Conservation (phyloP, 2,113 vertebrate species). For the Heterocephalus glaber region DNA sequence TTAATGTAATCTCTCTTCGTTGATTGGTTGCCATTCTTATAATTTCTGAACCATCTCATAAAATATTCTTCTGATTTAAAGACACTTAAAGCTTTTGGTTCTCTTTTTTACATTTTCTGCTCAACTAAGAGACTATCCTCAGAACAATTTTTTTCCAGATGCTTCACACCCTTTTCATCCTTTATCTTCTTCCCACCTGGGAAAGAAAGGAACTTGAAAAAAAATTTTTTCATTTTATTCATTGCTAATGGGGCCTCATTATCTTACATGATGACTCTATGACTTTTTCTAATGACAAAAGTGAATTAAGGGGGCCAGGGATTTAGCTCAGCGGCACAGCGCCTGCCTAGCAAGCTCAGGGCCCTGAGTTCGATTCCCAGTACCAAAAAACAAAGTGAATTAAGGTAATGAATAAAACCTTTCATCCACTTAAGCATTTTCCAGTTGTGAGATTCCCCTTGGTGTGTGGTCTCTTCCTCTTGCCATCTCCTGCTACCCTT, state of each 20-base stretch:
- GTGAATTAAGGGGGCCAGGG: constrained; percentile 16
- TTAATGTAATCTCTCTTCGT: constrained; percentile 8
- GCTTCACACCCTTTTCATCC: neutral
- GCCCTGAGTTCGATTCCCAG: no score
- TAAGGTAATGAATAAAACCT: constrained; percentile 55
- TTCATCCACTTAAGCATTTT: constrained; percentile 73
- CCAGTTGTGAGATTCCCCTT: constrained; percentile 87
- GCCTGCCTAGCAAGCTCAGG: no score
- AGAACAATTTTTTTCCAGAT: constrained; percentile 68
- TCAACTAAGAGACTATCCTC: constrained; percentile 64
- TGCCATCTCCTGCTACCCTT: neutral
- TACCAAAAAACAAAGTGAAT: constrained; percentile 15
- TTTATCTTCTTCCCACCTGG: constrained; percentile 31
- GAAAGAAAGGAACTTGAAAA: constrained; percentile 44
- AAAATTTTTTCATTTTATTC: constrained; percentile 46
- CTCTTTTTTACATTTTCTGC: constrained; percentile 72
- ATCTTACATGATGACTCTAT: constrained; percentile 4
- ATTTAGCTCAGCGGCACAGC: no score
- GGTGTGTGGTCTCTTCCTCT: constrained; percentile 53
- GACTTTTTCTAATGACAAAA: neutral
- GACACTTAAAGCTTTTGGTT: constrained; percentile 76
- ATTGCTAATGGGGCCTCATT: constrained; percentile 49
- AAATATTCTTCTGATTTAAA: constrained; percentile 55
- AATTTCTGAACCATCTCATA: constrained; percentile 17
- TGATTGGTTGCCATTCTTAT: constrained; percentile 23